phyloP scores from a whole-genome alignment of 2,797 vertebrate species.

The Tolypeutes matacus region DNA sequence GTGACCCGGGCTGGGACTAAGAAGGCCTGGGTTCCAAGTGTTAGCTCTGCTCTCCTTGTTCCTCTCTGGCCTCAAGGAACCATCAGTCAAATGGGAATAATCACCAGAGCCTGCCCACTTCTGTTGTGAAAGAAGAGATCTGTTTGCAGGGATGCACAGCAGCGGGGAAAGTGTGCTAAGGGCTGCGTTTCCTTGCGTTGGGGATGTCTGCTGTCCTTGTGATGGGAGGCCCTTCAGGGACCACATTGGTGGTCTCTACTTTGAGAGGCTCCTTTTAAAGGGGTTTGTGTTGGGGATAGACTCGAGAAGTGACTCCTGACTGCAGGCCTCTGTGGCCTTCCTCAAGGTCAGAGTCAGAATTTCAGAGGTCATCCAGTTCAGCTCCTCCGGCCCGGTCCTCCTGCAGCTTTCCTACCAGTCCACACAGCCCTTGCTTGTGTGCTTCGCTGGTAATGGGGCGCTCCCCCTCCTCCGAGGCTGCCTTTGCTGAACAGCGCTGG shows the following conservation, averaged over 20 bases:
- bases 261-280: neutral
- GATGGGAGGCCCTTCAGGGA: neutral
- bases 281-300: neutral
- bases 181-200: neutral
- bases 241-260: neutral
- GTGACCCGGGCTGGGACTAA: neutral
- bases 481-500: neutral
- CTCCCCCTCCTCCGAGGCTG: neutral
- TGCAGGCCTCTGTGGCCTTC: neutral
- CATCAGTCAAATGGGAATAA: neutral
- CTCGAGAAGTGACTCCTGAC: neutral
- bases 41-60: neutral
- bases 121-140: neutral
- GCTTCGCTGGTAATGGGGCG: neutral
- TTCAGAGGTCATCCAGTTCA: neutral
- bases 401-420: neutral
- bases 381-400: neutral
- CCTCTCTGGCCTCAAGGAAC: neutral
- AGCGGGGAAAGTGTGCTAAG: neutral
- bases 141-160: neutral
- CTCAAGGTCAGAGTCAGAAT: conserved; percentile 20
- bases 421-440: neutral
- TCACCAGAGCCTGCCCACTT: neutral
- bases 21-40: neutral
- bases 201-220: neutral